Base-by-base conservation (phyloP, 2,888 invertebrate genomes). In the Polydrusus cervinus region DNA sequence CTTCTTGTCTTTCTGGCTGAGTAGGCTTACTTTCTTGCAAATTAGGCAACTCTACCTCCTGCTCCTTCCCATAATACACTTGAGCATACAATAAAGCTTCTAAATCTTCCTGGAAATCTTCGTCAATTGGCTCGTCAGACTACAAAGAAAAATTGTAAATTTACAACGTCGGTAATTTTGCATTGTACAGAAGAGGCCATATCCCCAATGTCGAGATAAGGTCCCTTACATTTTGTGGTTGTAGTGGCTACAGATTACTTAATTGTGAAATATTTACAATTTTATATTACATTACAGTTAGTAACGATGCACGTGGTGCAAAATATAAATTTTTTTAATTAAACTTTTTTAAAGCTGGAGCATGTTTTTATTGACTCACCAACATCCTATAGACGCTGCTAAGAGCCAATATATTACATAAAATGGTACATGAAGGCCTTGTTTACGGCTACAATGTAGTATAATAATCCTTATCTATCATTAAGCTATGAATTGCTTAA, bases 81-180 rank as follows among this genome's bases (percentile, higher is more conserved):
- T 86, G 85, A 73, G 85, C 84, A 77, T 86, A 86, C 20, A 86
- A 79, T 43, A 81, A 81, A 7, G 84, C 79, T 80, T 86, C 86
- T 70, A 85, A 78, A 77, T 86, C 85, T 38, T 76, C 79, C 80
- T 86, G 86, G 69, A 85, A 78, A 77, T 86, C 85, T 38, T 76
- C 76, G 47, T 76, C 74, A 51, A 69, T 70, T n/a, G 67, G 57
- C 49, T 77, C 76, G 51, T 76, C 76, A 49, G 69, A 60, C 76
- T 76, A 20, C 64, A 72, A 65, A 38, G 5, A 47, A 16, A 47
- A 47, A 47, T 47, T 14, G n/a, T 43, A 43, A 43, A 13, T 9
- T 34, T 1, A 10, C 10, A 10, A 34, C 1, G 3, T 7, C 1
- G 34, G 8, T 9, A 34, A 8, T 10, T 34, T 10, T 34, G 8